Evolutionary conservation across 2,797 vertebrate species (phyloP), one percentile per base, ranked within the genome.

Genomic region (Notamacropus eugenii): DNA sequence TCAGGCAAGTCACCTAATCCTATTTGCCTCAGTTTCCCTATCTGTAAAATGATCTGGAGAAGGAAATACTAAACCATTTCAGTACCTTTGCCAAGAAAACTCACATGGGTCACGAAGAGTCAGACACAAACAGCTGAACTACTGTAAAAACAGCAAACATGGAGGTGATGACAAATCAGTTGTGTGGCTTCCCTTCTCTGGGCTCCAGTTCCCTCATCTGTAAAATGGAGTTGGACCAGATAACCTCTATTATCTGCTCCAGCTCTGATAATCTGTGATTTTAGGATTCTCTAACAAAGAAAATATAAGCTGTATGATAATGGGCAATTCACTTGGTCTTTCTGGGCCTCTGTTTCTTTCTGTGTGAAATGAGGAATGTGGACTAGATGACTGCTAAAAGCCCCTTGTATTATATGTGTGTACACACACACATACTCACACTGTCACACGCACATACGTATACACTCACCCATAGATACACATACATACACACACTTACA

Each of bases 361-460:
- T 91, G 95, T 96, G 54, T 56, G 55, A 95, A 92, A 93, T 94
- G 92, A 95, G 2, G 2, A 94, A 54, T 34, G 54, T 94, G 90
- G 95, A 90, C 40, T 94, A 58, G 93, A 16, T 96, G 52, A 92
- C 91, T 11, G 93, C 93, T 54, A 91, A 95, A 95, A 95, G 87
- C 28, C 46, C 55, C 57, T 56, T 97, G 40, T 28, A 27, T 82
- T 87, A 87, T 50, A 3, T 4, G 16, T 27, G 14, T n/a, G 1
- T 16, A 40, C 34, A 40, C n/a, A 74, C 16, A 22, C 14, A 74
- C 1, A 11, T 11, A 29, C 9, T 27, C 6, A 57, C 56, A 57
- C 52, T 52, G 52, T 52, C 56, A 59, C 2, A 59, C 12, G 11
- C 54, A 29, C 9, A 59, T 2, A 59, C 5, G 12, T 28, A 59